Conservation (phyloP, 2,113 vertebrate genomes). For the Entosphenus tridentatus region DNA sequence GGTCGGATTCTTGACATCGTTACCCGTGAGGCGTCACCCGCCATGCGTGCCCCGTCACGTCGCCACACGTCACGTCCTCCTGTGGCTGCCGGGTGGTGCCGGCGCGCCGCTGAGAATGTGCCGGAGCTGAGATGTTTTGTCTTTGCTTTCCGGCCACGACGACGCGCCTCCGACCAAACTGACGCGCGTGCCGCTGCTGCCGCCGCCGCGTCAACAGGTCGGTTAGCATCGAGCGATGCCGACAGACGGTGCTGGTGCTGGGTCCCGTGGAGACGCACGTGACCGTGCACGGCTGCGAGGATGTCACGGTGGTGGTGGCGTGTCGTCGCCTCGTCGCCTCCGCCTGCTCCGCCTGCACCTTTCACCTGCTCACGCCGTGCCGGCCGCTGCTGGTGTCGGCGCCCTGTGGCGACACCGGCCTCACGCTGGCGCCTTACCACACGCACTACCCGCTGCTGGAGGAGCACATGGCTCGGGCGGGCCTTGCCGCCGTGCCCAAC, state of each 20-base stretch:
- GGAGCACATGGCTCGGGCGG: conserved; percentile 75
- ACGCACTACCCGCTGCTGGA: conserved; percentile 74
- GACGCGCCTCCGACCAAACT: too few relatives aligned
- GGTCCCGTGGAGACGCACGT: conserved; percentile 52
- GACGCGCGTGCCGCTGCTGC: too few relatives aligned
- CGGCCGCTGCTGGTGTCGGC: conserved; percentile 44
- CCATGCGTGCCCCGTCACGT: too few relatives aligned
- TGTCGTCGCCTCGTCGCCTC: conserved; percentile 39
- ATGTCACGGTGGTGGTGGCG: conserved; percentile 38
- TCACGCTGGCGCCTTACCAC: conserved; percentile 67
- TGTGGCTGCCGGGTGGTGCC: too few relatives aligned
- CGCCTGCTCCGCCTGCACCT: conserved; percentile 31
- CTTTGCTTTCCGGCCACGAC: too few relatives aligned
- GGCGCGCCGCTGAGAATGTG: too few relatives aligned
- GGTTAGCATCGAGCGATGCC: conserved; percentile 66
- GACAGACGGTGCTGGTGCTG: conserved; percentile 51
- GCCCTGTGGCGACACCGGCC: conserved; percentile 29
- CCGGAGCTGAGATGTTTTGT: too few relatives aligned
- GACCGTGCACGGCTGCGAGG: conserved; percentile 62
- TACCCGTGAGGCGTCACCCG: too few relatives aligned
- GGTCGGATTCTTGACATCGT: too few relatives aligned
- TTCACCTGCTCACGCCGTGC: conserved; percentile 50
- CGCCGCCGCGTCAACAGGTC: conserved; percentile 26
- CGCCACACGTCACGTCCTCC: too few relatives aligned
- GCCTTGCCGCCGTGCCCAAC: conserved; percentile 71